Conservation (phyloP, 2,113 vertebrate genomes). For the Syrmaticus mikado region DNA sequence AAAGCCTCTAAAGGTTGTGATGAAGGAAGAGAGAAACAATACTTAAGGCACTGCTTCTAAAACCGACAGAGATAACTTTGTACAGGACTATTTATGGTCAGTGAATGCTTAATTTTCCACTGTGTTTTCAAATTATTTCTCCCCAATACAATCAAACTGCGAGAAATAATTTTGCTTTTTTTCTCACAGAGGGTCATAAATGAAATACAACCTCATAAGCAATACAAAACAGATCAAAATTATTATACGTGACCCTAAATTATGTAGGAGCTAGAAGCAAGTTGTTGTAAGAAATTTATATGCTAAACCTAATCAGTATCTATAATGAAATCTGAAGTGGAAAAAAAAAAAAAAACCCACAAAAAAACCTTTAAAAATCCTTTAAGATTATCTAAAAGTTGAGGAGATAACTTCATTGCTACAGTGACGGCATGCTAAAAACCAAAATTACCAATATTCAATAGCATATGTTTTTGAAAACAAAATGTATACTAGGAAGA, state of each 20-base stretch:
- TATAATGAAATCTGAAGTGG: not conserved
- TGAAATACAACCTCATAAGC: not conserved
- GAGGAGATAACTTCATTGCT: not conserved
- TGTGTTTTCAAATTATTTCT: not conserved
- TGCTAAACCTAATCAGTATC: not conserved
- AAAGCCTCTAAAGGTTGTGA: not conserved
- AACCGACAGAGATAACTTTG: not conserved
- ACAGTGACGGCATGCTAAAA: not conserved
- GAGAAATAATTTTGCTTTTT: not conserved
- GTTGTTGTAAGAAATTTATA: not conserved
- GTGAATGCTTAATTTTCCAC: not conserved
- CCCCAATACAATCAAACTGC: not conserved
- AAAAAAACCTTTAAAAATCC: not conserved
- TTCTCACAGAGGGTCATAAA: not conserved
- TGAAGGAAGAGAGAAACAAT: not conserved
- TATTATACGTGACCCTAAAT: rapidly evolving
- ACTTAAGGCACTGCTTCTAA: not conserved
- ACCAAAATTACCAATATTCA: not conserved
- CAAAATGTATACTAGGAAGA: not conserved
- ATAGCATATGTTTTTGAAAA: not conserved
- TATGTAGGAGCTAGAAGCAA: not conserved
- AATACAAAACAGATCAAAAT: not conserved
- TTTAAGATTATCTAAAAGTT: not conserved
- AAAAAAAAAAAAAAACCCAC: not conserved
- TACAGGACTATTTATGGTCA: not conserved